A percentile compares a stretch with the other conserved stretches of the same genome.
phyloP scores from a whole-genome alignment of 2,113 vertebrate genomes.

The Brachypodius melanocephalos region DNA sequence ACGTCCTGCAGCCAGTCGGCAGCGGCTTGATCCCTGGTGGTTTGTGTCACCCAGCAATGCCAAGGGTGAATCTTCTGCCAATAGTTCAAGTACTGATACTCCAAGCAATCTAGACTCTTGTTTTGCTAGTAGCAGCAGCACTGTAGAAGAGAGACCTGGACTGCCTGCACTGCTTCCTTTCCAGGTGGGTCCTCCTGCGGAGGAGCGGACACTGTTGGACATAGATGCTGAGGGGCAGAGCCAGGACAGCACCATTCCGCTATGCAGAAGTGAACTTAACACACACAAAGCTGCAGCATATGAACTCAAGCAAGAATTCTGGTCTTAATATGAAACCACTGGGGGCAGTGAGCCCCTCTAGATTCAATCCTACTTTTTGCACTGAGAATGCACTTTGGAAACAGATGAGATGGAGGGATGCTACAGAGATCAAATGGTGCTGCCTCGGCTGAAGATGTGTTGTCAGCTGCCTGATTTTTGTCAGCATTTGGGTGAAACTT shows the following conservation, averaged over 20 bases:
- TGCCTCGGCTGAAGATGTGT: constrained; percentile 45
- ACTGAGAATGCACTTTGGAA: constrained; percentile 87
- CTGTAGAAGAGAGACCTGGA: constrained; percentile 79
- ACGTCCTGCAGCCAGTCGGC: constrained; percentile 86
- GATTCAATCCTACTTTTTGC: constrained; percentile 77
- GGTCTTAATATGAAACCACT: constrained; percentile 77
- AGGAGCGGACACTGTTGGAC: constrained; percentile 86
- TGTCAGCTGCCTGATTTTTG: constrained; percentile 27
- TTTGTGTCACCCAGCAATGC: constrained; percentile 80
- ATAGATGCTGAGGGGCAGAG: constrained; percentile 89
- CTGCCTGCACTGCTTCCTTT: constrained; percentile 80
- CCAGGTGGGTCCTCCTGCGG: constrained; percentile 69
- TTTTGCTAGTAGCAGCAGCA: constrained; percentile 82
- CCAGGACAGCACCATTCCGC: constrained; percentile 87
- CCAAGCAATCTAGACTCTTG: constrained; percentile 91
- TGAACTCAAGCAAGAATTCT: constrained; percentile 86
- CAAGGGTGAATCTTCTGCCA: constrained; percentile 85
- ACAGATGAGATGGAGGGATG: constrained; percentile 67
- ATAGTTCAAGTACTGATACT: constrained; percentile 93
- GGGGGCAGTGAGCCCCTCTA: constrained; percentile 40
- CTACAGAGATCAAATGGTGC: constrained; percentile 63
- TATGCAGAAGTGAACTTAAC: constrained; percentile 85
- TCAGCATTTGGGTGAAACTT: constrained; percentile 46
- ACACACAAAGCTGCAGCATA: constrained; percentile 81
- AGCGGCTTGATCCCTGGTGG: constrained; percentile 85